Evolutionary conservation across 2,797 vertebrate genomes (phyloP).

Genomic region (Tamandua tetradactyla): DNA sequence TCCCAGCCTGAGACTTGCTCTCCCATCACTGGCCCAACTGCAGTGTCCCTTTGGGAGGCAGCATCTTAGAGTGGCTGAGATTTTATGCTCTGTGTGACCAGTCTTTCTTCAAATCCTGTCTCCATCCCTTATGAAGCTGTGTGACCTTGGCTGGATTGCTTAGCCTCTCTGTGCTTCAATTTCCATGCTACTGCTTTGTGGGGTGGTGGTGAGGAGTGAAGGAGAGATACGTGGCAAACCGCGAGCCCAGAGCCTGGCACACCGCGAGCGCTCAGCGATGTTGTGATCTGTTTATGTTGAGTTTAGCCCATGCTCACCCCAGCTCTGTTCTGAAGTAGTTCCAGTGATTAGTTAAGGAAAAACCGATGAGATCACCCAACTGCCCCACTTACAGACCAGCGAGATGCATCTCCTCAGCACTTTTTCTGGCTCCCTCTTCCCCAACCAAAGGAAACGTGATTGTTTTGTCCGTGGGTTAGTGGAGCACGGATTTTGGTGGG

Average conservation of each 20-base stretch:
- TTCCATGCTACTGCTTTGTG: background rate
- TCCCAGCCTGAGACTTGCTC: background rate
- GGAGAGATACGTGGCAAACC: background rate
- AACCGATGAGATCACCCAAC: background rate
- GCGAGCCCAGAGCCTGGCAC: background rate
- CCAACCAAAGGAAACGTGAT: background rate
- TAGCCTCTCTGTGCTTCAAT: background rate
- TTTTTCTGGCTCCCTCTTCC: background rate
- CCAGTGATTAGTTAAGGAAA: background rate
- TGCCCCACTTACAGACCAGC: fast-evolving
- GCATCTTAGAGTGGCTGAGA: background rate
- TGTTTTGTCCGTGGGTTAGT: background rate
- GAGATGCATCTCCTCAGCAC: background rate
- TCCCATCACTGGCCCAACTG: background rate
- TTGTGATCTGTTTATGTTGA: background rate
- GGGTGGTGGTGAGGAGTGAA: background rate
- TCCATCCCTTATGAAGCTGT: background rate
- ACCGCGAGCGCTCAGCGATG: fast-evolving
- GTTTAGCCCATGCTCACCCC: background rate
- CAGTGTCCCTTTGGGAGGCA: background rate
- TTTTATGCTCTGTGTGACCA: background rate
- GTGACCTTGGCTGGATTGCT: background rate
- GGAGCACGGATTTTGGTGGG: background rate
- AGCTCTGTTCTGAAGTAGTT: background rate
- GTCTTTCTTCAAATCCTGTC: background rate